These are phyloP conservation scores for Chunga burmeisteri DNA, from an alignment of 2,113 vertebrate species.

Conservation along the genomic window DNA sequence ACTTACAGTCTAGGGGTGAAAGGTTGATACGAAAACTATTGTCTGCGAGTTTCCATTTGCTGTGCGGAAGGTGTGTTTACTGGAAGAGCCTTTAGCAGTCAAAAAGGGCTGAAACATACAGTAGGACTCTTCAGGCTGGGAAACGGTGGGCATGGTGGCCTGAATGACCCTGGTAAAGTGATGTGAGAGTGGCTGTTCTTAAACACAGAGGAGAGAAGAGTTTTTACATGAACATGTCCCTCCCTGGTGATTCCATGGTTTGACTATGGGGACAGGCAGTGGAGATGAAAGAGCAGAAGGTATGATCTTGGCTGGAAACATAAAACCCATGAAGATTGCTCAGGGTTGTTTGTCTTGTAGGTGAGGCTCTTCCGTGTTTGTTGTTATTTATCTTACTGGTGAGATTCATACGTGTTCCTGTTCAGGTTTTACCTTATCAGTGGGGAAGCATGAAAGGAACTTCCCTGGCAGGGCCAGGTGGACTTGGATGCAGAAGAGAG, in stretches of 20 bases:
- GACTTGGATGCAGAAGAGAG: neutral
- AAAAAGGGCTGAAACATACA: neutral
- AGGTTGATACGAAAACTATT: neutral
- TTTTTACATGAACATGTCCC: neutral
- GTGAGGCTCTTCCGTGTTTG: neutral
- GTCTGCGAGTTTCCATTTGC: neutral
- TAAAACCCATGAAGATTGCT: neutral
- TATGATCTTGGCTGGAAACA: neutral
- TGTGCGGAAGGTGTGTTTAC: neutral
- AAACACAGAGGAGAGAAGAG: neutral
- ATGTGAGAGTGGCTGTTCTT: neutral
- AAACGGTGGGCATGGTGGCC: neutral
- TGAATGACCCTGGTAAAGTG: neutral
- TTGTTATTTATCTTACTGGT: neutral
- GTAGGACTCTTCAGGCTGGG: neutral
- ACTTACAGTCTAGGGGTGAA: neutral
- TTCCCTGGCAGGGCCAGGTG: neutral
- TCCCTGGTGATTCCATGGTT: neutral
- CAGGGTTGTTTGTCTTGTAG: neutral
- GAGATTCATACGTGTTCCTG: neutral
- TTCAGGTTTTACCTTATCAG: neutral
- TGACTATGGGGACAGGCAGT: neutral
- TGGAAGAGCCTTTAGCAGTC: neutral
- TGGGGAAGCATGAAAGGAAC: neutral
- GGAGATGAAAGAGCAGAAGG: neutral